A percentile compares a stretch with the other conserved stretches of the same genome.
These are phyloP conservation scores for Baronia brevicornis DNA, from an alignment of 2,888 invertebrate species.

Conservation along the genomic window DNA sequence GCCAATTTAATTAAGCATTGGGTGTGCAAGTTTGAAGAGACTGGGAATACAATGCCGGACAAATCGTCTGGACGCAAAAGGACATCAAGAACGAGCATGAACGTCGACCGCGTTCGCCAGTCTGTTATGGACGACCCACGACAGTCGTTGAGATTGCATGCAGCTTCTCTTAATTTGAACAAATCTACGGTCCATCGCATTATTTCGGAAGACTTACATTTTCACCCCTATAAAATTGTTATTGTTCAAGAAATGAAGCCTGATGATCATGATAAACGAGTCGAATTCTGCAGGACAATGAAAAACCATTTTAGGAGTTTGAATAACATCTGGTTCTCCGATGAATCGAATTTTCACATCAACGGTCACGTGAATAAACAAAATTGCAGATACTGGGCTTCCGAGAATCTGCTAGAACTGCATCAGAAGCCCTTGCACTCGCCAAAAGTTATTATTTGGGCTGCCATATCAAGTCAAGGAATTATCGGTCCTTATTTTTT, in stretches of 20 bases:
- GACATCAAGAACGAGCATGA: conserved; percentile 24
- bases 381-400: conserved; percentile 16
- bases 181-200: conserved; percentile 20
- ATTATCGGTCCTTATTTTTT: conserved; percentile 23
- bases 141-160: conserved; percentile 19
- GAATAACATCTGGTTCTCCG: conserved; percentile 19
- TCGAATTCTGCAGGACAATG: conserved; percentile 24
- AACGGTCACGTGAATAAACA: conserved; percentile 20
- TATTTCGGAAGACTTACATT: conserved; percentile 21
- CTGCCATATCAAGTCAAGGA: conserved; percentile 14
- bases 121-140: conserved; percentile 21
- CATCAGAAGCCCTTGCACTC: conserved; percentile 21
- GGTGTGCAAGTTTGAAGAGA: conserved; percentile 26
- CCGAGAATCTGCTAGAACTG: conserved; percentile 20
- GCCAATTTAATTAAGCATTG: conserved; percentile 24
- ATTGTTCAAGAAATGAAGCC: conserved; percentile 27
- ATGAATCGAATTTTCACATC: conserved; percentile 22
- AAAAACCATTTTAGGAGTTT: conserved; percentile 20
- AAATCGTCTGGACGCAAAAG: conserved; percentile 23
- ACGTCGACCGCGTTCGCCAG: conserved; percentile 24
- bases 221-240: conserved; percentile 22
- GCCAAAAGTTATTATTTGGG: conserved; percentile 10
- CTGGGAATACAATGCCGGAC: conserved; percentile 24
- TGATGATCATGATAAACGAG: conserved; percentile 22
- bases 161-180: conserved; percentile 17